Conservation (phyloP, 2,888 invertebrate genomes). For the Amphimallon solstitiale region DNA sequence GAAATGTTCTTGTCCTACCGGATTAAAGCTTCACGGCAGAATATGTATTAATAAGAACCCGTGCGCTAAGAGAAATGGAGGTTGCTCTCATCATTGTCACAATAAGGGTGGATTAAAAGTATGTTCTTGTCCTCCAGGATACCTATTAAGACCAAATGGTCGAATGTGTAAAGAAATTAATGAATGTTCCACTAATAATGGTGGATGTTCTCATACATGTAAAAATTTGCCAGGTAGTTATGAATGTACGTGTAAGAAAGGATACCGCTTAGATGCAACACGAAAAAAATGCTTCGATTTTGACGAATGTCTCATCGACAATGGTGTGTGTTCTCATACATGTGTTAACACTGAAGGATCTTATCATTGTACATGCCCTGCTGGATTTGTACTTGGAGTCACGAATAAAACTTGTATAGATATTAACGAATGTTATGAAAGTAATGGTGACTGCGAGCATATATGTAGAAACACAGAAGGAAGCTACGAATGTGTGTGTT, state of each 20-base stretch:
- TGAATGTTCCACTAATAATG: conserved; percentile 60
- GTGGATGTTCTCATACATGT: conserved; percentile 68
- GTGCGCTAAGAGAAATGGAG: conserved; percentile 63
- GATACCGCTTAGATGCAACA: conserved; percentile 56
- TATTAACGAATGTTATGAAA: conserved; percentile 61
- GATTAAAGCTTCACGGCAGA: conserved; percentile 57
- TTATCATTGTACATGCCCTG: conserved; percentile 67
- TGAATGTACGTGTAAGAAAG: conserved; percentile 66
- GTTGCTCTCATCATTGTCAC: conserved; percentile 67
- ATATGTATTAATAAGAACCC: conserved; percentile 51
- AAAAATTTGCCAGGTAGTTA: conserved; percentile 58
- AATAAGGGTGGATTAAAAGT: conserved; percentile 58
- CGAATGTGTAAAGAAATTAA: conserved; percentile 51
- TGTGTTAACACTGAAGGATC: conserved; percentile 68
- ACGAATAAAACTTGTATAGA: conserved; percentile 64
- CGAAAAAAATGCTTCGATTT: conserved; percentile 64
- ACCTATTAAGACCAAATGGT: conserved; percentile 60
- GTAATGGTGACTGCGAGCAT: conserved; percentile 63
- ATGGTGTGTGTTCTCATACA: conserved; percentile 72
- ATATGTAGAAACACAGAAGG: conserved; percentile 65
- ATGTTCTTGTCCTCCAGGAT: conserved; percentile 68
- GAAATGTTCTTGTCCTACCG: conserved; percentile 64
- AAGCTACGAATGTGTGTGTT: conserved; percentile 66
- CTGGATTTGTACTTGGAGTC: conserved; percentile 63
- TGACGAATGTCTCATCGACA: conserved; percentile 68